Percentiles rank a stretch among this genome's conserved stretches.
These are phyloP conservation scores for Acanthopagrus latus DNA, from an alignment of 2,797 vertebrate genomes.

Conservation along the genomic window DNA sequence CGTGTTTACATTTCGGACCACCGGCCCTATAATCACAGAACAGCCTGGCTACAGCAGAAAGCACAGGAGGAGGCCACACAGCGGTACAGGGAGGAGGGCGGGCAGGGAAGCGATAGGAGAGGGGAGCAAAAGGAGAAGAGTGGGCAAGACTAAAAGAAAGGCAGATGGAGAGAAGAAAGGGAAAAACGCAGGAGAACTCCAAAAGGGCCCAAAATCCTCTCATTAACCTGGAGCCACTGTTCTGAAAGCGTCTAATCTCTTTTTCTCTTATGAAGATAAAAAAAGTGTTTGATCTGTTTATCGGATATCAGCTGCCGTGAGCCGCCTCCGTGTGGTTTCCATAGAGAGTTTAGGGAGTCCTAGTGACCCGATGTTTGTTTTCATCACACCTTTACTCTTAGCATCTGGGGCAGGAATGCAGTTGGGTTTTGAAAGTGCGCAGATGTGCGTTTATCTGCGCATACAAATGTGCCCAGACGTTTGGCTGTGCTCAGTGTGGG, in stretches of 20 bases:
- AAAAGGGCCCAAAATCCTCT: conserved; percentile 7
- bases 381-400: conserved; percentile 69
- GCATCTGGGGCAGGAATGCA: conserved; percentile 68
- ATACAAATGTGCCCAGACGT: conserved; percentile 40
- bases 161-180: conserved; percentile 31
- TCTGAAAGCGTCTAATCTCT: conserved; percentile 29
- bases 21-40: conserved; percentile 75
- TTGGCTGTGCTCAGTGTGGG: conserved; percentile 59
- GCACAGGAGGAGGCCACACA: conserved; percentile 67
- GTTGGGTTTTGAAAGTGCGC: conserved; percentile 32
- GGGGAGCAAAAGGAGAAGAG: background rate
- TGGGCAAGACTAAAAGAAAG: background rate
- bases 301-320: conserved; percentile 36
- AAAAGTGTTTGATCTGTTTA: conserved; percentile 52
- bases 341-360: conserved; percentile 25
- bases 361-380: conserved; percentile 65
- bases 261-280: conserved; percentile 37
- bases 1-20: conserved; percentile 77
- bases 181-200: background rate
- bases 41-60: conserved; percentile 63
- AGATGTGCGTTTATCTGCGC: conserved; percentile 70
- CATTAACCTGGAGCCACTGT: conserved; percentile 27
- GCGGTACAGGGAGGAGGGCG: conserved; percentile 1
- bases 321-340: conserved; percentile 24
- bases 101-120: background rate